Conservation (phyloP, 1,140 invertebrate species). For the Lepidurus apus region DNA sequence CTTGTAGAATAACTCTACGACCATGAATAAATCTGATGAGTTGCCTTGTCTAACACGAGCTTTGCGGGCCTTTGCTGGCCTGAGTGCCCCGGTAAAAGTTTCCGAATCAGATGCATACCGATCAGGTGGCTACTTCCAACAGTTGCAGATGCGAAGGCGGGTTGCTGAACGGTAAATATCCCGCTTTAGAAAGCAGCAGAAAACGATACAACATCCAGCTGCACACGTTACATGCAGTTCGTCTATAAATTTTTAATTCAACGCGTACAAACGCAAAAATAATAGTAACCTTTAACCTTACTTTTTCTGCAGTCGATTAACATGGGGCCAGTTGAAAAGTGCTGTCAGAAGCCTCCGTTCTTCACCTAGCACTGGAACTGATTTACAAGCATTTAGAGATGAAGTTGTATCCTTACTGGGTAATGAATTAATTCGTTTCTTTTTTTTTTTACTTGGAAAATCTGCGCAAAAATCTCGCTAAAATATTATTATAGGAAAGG, state of each 20-base stretch:
- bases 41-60: constrained; percentile 32
- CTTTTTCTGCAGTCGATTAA: not conserved
- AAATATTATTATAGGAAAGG: constrained; percentile 42
- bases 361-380: not conserved
- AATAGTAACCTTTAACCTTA: too few species aligned
- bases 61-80: constrained; percentile 32
- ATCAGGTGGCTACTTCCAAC: constrained; percentile 23
- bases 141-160: constrained; percentile 25
- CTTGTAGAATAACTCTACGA: not conserved
- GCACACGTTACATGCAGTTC: too few species aligned
- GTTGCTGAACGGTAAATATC: constrained; percentile 13
- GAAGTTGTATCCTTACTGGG: constrained; percentile 23
- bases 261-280: too few species aligned
- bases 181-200: too few species aligned
- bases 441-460: constrained; percentile 36
- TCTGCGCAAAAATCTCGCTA: constrained; percentile 2
- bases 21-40: not conserved
- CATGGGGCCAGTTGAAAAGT: constrained; percentile 23
- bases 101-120: constrained; percentile 6
- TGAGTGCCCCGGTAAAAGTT: constrained; percentile 24
- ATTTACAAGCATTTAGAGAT: constrained; percentile 1
- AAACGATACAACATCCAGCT: too few species aligned
- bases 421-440: constrained; percentile 34
- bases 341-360: constrained; percentile 12
- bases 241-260: too few species aligned